These are phyloP conservation scores for Umimayanthus chanpuru DNA, from an alignment of 92 coral and sea anemone genomes.

Conservation along the genomic window DNA sequence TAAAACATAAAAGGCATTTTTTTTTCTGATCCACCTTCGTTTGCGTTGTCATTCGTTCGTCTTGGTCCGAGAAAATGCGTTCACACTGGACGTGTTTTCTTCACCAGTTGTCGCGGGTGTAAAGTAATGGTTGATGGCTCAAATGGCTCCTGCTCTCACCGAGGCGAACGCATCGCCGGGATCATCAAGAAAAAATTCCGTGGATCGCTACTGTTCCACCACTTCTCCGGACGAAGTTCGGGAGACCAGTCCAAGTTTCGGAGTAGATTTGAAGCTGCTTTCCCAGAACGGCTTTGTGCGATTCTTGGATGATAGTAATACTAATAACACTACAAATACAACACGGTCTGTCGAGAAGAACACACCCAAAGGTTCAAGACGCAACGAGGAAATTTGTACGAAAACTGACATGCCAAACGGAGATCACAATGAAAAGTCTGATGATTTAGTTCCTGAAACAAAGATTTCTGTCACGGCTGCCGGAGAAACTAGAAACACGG, in stretches of 20 bases:
- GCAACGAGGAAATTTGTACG: constrained; percentile 77
- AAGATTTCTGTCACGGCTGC: constrained; percentile 52
- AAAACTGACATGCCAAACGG: constrained; percentile 94
- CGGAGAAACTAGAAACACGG: constrained; percentile 73
- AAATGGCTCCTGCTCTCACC: constrained; percentile 99
- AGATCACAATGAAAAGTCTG: constrained; percentile 70
- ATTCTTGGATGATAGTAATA: constrained; percentile 91
- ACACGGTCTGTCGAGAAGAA: constrained; percentile 82
- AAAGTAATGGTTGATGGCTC: constrained; percentile 99
- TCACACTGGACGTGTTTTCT: constrained; percentile 88
- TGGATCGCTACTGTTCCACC: constrained; percentile 94
- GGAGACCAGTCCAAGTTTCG: constrained; percentile 72
- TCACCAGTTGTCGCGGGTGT: constrained; percentile 91
- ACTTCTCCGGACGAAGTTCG: constrained; percentile 87
- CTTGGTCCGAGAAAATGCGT: constrained; percentile 90
- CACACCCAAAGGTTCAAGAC: constrained; percentile 87
- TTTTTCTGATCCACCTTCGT: constrained; percentile 31
- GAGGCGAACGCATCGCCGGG: constrained; percentile 99
- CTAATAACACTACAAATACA: constrained; percentile 93
- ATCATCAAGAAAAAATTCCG: constrained; percentile 95
- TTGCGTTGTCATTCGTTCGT: constrained; percentile 61
- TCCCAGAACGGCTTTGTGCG: constrained; percentile 99
- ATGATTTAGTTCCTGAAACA: constrained; percentile 59
- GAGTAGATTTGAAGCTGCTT: constrained; percentile 88
- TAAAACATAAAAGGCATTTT: constrained; percentile 53